Evolutionary conservation across 1,140 invertebrate species (phyloP), one percentile per base, ranked within the genome.

Genomic region (Eupristina koningsbergeri): DNA sequence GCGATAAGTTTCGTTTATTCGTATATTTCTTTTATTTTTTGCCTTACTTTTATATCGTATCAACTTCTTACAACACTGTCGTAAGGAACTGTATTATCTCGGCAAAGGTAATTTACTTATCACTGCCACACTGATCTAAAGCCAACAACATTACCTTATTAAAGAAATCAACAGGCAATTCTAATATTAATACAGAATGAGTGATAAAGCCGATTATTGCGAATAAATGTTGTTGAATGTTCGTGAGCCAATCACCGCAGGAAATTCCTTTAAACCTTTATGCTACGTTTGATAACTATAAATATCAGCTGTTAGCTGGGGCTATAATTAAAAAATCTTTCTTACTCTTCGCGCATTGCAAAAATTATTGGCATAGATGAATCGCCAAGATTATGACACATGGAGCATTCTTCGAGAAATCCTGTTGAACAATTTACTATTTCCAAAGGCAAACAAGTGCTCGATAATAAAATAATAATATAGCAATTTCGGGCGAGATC

Each of bases 91-190:
- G 15, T 31, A 69, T 69, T 69, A 41, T 71, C 67, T 22, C n/a
- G 29, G 41, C n/a, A 71, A 26, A 36, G 3, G 36, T 71, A 71
- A 41, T 71, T 17, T 26, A n/a, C 22, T 26, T 41, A 71, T 71
- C 67, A 71, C 41, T 71, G 67, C n/a, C n/a, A 71, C 67, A 3
- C n/a, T 71, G 19, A 71, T 71, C 67, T 71, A 26, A 41, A n/a
- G 9, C 9, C 39, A 22, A 67, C 13, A 41, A 41, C 36, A 26
- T 71, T 71, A 41, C 7, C 67, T 39, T 13, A 41, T 69, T 71
- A 71, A 71, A 41, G 39, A 71, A 71, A 41, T 71, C 67, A 71
- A 41, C 67, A 41, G 41, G 17, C 36, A 1, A n/a, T 41, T 39
- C 0, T 26, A 41, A 71, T 41, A 41, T 69, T 26, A 71, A 71